These are phyloP conservation scores for Sphyrna mokarran DNA, from an alignment of 2,113 vertebrate species.

Conservation along the genomic window DNA sequence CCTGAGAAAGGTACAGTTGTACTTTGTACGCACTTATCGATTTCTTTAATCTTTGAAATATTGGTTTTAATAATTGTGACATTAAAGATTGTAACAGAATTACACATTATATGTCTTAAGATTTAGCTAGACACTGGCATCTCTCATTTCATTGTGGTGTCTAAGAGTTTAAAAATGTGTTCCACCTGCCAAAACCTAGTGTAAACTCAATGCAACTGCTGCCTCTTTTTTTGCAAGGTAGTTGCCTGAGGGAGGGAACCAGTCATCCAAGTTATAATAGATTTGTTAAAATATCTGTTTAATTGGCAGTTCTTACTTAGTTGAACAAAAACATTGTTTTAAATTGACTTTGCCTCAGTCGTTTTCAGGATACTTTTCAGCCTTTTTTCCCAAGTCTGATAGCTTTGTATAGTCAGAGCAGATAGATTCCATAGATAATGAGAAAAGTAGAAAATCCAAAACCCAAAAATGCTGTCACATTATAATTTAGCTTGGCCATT, in stretches of 20 bases:
- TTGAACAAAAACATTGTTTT: too few species aligned
- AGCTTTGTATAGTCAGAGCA: too few species aligned
- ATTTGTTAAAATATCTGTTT: too few species aligned
- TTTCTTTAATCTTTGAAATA: neutral
- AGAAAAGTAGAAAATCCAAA: too few species aligned
- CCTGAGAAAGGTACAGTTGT: conserved; percentile 62
- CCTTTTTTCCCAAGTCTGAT: too few species aligned
- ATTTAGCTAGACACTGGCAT: neutral
- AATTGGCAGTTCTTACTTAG: too few species aligned
- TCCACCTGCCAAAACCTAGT: neutral
- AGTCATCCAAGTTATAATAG: too few species aligned
- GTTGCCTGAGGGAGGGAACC: too few species aligned
- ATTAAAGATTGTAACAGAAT: neutral
- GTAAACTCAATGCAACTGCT: neutral
- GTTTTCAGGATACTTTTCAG: too few species aligned
- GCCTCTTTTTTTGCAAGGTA: neutral
- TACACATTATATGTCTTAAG: neutral
- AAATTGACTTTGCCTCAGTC: too few species aligned
- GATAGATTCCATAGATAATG: too few species aligned
- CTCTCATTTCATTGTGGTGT: neutral
- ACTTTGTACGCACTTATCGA: neutral
- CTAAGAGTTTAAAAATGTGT: neutral
- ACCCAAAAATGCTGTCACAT: neutral
- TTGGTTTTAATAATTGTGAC: neutral
- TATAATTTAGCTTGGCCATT: neutral